phyloP scores from a whole-genome alignment of 2,113 vertebrate genomes.

The Tapirus terrestris region DNA sequence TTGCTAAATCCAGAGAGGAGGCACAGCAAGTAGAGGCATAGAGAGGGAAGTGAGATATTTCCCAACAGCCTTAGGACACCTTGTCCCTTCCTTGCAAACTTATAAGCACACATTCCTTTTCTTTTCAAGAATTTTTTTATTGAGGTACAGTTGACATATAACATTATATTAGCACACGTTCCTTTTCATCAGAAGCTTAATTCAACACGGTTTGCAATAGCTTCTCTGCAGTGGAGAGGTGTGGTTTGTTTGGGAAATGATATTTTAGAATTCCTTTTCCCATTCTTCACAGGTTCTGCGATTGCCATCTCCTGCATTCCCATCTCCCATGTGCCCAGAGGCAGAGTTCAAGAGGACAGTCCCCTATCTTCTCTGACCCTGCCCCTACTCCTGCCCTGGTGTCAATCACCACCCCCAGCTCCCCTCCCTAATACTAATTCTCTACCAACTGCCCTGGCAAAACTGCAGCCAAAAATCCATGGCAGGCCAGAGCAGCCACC shows the following conservation, averaged over 20 bases:
- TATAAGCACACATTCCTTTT: neutral
- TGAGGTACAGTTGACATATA: neutral
- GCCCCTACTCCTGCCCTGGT: neutral
- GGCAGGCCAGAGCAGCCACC: neutral
- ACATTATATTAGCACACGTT: neutral
- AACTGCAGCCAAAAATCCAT: neutral
- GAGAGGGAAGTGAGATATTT: neutral
- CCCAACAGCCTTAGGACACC: neutral
- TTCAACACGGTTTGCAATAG: neutral
- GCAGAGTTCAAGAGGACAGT: neutral
- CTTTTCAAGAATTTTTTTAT: neutral
- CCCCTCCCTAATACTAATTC: neutral
- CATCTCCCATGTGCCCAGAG: neutral
- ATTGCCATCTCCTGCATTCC: neutral
- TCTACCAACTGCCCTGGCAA: neutral
- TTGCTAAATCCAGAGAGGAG: neutral
- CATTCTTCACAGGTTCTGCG: neutral
- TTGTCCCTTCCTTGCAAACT: neutral
- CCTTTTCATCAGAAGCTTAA: constrained; percentile 10
- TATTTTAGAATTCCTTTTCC: constrained; percentile 18
- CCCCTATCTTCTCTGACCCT: neutral
- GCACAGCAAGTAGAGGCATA: neutral
- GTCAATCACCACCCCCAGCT: neutral
- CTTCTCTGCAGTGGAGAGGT: neutral
- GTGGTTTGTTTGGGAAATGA: neutral